Conservation (phyloP, 92 coral and sea anemone genomes). For the Porites divaricata region DNA sequence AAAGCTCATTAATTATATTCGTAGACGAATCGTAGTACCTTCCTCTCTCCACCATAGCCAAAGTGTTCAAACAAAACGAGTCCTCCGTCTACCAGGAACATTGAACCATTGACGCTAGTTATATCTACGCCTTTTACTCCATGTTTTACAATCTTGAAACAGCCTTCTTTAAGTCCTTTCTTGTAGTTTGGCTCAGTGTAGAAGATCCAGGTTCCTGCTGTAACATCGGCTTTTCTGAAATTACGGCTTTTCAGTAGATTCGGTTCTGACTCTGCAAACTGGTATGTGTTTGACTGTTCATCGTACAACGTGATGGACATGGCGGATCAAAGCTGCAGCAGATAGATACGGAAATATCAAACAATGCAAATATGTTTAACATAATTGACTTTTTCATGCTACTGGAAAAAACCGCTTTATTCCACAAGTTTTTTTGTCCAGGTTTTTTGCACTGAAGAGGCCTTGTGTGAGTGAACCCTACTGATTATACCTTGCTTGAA, state of each 20-base stretch:
- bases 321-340: too few relatives aligned
- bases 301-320: not conserved
- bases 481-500: not conserved
- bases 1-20: too few relatives aligned
- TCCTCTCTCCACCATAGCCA: not conserved
- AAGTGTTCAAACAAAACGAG: not conserved
- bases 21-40: too few relatives aligned
- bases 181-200: not conserved
- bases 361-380: not conserved
- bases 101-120: not conserved
- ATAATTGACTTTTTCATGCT: not conserved
- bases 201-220: slow-evolving; percentile 6
- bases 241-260: not conserved
- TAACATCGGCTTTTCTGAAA: not conserved
- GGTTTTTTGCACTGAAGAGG: not conserved
- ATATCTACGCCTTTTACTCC: not conserved
- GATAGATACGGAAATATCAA: not conserved
- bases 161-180: not conserved
- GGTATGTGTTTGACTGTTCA: too few relatives aligned
- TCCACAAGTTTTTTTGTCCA: too few relatives aligned
- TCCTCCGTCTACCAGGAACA: not conserved
- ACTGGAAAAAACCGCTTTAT: not conserved
- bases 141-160: not conserved
- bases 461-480: not conserved
- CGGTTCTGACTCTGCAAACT: not conserved